Evolutionary conservation across 2,888 invertebrate genomes (phyloP), one percentile per base, ranked within the genome.

Genomic region (Stenchaetothrips biformis): DNA sequence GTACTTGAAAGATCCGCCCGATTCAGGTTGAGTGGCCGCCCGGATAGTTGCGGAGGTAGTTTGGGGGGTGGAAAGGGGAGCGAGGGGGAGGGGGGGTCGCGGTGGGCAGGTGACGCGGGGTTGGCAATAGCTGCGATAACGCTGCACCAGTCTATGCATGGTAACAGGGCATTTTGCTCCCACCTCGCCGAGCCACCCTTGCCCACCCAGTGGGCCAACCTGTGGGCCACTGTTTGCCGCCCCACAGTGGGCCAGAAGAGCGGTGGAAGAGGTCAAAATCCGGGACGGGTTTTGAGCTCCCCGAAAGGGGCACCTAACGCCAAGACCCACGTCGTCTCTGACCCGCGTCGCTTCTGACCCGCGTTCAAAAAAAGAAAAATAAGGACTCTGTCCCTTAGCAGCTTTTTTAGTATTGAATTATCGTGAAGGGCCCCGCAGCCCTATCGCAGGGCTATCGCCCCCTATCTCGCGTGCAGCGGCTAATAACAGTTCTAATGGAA

Each of bases 401-500:
- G 37, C 18, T 18, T 74, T 74, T 74, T 74, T 74, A 74, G 21
- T 74, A 74, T 74, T 74, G 67, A 74, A 74, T 74, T 74, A 74
- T 74, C 67, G 67, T 74, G 67, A 25, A 74, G 21, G 67, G 21
- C 21, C 67, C 67, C 25, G 21, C 37, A 37, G 37, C 37, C 37
- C 37, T 37, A 37, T 37, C 25, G 67, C n/a, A n/a, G n/a, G n/a
- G n/a, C 67, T 74, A 74, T 74, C 67, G 67, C 67, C 67, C 67
- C 59, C 67, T 74, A 74, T 74, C 67, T 74, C 67, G 67, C 67
- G 67, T 74, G 67, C 67, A 74, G 21, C 21, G 67, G 67, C 67
- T 74, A 74, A 74, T 74, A 74, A 74, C 67, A 25, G 21, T 74
- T 74, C 67, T 74, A 74, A 74, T 74, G 67, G 67, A 74, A 74